phyloP scores from a whole-genome alignment of 2,797 vertebrate genomes.

The Pseudotriccus pelzelni region DNA sequence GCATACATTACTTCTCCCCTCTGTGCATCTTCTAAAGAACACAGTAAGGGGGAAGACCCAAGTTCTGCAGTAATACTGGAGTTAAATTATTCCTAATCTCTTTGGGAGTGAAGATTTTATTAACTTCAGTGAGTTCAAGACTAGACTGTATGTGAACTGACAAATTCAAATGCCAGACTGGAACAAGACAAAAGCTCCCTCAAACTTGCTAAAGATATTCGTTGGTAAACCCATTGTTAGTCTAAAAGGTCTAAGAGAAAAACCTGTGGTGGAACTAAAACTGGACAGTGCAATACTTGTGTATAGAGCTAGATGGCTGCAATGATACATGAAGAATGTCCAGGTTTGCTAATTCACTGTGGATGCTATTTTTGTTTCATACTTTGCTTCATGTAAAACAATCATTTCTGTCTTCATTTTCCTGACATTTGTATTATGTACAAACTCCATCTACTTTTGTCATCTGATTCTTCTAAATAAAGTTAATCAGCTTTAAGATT shows the following conservation, averaged over 20 bases:
- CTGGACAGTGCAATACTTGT: neutral
- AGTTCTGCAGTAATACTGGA: neutral
- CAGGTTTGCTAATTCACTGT: neutral
- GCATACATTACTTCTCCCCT: neutral
- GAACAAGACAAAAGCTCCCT: neutral
- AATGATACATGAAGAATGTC: neutral
- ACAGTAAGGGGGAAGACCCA: neutral
- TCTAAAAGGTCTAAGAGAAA: neutral
- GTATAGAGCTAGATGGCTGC: slow-evolving; percentile 56
- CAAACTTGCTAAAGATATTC: neutral
- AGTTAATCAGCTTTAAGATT: neutral
- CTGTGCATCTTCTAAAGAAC: neutral
- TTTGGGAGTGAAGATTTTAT: neutral
- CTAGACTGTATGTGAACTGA: neutral
- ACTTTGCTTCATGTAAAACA: slow-evolving; percentile 8
- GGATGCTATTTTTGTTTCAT: neutral
- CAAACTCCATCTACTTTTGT: neutral
- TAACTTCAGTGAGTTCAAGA: neutral
- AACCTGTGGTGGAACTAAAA: neutral
- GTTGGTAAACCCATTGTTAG: neutral
- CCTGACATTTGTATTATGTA: slow-evolving; percentile 21
- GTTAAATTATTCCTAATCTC: neutral
- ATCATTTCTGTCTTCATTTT: neutral
- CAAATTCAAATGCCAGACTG: neutral
- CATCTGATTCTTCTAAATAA: neutral